phyloP scores from a whole-genome alignment of 2,113 vertebrate genomes.

The Epinephelus fuscoguttatus region DNA sequence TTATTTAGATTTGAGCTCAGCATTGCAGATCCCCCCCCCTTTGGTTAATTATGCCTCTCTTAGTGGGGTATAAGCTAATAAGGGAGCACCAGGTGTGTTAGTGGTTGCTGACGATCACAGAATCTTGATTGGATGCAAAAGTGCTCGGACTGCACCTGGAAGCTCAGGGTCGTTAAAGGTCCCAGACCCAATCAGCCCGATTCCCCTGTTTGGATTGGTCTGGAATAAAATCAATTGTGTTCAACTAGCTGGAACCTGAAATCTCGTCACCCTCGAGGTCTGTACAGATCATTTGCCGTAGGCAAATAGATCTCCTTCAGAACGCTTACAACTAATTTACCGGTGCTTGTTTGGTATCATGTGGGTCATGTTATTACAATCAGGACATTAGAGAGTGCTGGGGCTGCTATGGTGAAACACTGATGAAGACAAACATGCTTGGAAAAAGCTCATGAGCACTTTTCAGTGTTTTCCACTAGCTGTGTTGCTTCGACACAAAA shows the following conservation, averaged over 20 bases:
- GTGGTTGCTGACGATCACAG: slow-evolving; percentile 68
- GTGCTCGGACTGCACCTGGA: slow-evolving; percentile 51
- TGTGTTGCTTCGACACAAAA: background rate
- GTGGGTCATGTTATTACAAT: slow-evolving; percentile 35
- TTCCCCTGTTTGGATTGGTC: slow-evolving; percentile 30
- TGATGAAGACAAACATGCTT: background rate
- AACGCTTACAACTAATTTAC: slow-evolving; percentile 39
- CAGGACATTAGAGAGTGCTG: slow-evolving; percentile 26
- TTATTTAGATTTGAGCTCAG: slow-evolving; percentile 62
- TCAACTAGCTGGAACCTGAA: slow-evolving; percentile 40
- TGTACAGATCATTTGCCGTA: slow-evolving; percentile 22
- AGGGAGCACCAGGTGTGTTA: slow-evolving; percentile 70
- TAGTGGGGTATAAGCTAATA: slow-evolving; percentile 57
- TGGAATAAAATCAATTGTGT: slow-evolving; percentile 50
- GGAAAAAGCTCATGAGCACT: background rate
- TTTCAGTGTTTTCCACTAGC: background rate
- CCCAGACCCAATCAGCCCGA: slow-evolving; percentile 31
- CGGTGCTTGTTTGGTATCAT: slow-evolving; percentile 21
- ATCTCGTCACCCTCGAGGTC: slow-evolving; percentile 16
- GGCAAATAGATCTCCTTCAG: slow-evolving; percentile 27
- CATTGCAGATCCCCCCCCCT: slow-evolving; percentile 34
- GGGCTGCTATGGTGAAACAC: background rate
- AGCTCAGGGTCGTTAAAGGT: slow-evolving; percentile 46
- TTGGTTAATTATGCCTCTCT: slow-evolving; percentile 70
- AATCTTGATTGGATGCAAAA: slow-evolving; percentile 60